Percentiles rank a stretch among this genome's conserved stretches.
These are phyloP conservation scores for Monoplex corrugatus DNA, from an alignment of 2,888 invertebrate genomes.

Conservation along the genomic window DNA sequence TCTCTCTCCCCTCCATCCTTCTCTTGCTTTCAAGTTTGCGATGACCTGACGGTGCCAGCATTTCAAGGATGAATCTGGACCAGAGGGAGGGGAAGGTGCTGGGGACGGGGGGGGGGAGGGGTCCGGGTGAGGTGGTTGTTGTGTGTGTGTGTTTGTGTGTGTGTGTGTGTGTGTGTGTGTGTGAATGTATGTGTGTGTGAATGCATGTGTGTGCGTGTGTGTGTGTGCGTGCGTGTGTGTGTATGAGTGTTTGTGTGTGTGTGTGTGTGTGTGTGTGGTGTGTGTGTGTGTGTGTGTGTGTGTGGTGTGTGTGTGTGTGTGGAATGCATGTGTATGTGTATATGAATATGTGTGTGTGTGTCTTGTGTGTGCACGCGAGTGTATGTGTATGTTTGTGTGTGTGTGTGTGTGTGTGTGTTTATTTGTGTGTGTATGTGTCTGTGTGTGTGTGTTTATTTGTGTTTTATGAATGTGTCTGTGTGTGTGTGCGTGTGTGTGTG, in stretches of 20 bases:
- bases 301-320: neutral
- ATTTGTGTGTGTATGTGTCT: conserved; percentile 8
- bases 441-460: conserved; percentile 8
- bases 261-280: neutral
- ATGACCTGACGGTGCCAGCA: no score
- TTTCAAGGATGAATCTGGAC: neutral
- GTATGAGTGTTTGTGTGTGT: neutral
- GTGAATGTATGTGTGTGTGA: no score
- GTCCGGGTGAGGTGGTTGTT: no score
- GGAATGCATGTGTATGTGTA: neutral
- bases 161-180: no score
- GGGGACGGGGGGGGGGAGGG: no score
- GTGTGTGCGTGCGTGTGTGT: no score
- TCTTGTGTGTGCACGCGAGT: conserved; percentile 10
- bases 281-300: neutral
- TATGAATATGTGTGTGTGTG: conserved; percentile 13
- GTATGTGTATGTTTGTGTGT: neutral
- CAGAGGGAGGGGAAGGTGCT: neutral
- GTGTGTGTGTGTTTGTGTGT: no score
- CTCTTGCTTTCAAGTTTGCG: no score
- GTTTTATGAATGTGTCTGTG: conserved; percentile 1
- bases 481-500: neutral
- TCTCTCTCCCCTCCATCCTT: no score
- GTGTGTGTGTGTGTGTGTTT: neutral
- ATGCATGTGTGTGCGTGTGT: no score